These are phyloP conservation scores for Thalassophryne amazonica DNA, from an alignment of 2,797 vertebrate genomes.

Conservation along the genomic window DNA sequence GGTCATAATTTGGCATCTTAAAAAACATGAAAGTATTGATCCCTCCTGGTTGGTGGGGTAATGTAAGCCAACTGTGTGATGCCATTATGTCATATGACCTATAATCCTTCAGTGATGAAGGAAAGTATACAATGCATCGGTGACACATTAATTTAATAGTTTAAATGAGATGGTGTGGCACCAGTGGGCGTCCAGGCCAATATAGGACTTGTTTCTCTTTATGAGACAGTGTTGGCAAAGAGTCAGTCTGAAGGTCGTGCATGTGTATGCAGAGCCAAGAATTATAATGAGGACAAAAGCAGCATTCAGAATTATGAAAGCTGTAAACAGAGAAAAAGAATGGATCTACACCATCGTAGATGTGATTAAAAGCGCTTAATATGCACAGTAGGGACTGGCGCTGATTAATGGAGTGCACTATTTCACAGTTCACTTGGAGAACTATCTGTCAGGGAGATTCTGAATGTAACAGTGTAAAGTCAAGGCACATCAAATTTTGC, in stretches of 20 bases:
- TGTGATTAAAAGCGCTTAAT: conserved; percentile 54
- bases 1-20: too few relatives aligned
- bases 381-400: conserved; percentile 19
- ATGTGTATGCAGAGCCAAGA: conserved; percentile 4
- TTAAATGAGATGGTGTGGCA: conserved; percentile 16
- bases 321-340: conserved; percentile 21
- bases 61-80: too few relatives aligned
- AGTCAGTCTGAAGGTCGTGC: conserved; percentile 46
- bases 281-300: conserved; percentile 53
- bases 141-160: too few relatives aligned
- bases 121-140: too few relatives aligned
- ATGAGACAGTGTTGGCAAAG: neutral
- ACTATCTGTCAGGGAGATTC: conserved; percentile 18
- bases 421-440: conserved; percentile 37
- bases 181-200: too few relatives aligned
- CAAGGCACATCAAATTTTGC: too few relatives aligned
- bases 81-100: too few relatives aligned
- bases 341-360: conserved; percentile 44
- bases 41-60: too few relatives aligned
- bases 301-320: conserved; percentile 45
- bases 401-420: conserved; percentile 48
- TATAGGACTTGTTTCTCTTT: too few relatives aligned
- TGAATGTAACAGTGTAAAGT: too few relatives aligned
- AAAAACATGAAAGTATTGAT: too few relatives aligned
- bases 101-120: too few relatives aligned